Evolutionary conservation across 2,797 vertebrate species (phyloP).

Genomic region (Myripristis jacobus): DNA sequence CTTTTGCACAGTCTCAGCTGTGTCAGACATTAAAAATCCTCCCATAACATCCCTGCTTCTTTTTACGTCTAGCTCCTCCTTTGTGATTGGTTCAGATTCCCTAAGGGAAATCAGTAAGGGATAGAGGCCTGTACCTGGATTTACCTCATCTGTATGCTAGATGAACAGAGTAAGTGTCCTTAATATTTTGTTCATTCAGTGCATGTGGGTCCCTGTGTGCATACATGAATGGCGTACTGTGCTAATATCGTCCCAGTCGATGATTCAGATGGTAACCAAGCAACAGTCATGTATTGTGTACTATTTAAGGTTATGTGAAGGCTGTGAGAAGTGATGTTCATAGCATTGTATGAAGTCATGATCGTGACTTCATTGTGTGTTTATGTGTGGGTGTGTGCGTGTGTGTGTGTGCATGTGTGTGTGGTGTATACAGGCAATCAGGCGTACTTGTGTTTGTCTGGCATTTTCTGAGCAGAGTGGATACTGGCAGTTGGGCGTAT

Average conservation of each 20-base stretch:
- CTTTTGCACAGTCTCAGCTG: too few species aligned
- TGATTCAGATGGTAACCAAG: not conserved
- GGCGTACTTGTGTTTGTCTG: conserved; percentile 25
- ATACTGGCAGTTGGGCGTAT: conserved; percentile 28
- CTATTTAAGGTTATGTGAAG: not conserved
- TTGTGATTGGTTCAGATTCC: not conserved
- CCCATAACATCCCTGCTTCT: not conserved
- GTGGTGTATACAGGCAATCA: not conserved
- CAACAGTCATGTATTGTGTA: not conserved
- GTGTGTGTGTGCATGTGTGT: not conserved
- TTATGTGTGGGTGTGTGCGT: conserved; percentile 3
- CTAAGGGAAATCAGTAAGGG: too few species aligned
- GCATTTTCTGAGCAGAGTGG: conserved; percentile 33
- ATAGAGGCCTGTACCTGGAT: too few species aligned
- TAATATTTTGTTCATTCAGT: too few species aligned
- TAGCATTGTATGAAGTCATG: not conserved
- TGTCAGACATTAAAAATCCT: too few species aligned
- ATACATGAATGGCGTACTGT: too few species aligned
- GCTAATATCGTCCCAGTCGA: too few species aligned
- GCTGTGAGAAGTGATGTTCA: not conserved
- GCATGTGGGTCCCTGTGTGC: too few species aligned
- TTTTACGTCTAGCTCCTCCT: not conserved
- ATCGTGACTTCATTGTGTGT: not conserved
- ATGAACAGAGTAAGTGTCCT: too few species aligned
- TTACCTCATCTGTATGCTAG: too few species aligned